Conservation (phyloP, 2,888 invertebrate species). For the Agrilus cyanescens region DNA sequence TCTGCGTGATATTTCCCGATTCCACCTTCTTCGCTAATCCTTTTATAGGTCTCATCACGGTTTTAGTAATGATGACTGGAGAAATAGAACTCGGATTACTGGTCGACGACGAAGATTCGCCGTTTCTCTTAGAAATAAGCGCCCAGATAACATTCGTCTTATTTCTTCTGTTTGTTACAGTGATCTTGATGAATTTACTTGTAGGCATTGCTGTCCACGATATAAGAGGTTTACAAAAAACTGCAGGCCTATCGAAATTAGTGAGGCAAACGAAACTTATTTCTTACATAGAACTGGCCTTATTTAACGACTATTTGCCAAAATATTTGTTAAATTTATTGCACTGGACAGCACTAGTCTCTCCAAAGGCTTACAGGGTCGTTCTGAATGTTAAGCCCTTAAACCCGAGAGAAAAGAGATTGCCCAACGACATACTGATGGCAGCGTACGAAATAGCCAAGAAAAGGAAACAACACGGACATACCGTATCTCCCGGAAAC, state of each 20-base stretch:
- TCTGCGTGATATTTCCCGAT: conserved; percentile 77
- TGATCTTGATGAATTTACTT: conserved; percentile 73
- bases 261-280: conserved; percentile 80
- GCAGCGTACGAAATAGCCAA: conserved; percentile 73
- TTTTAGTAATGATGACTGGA: conserved; percentile 82
- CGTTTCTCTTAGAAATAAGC: conserved; percentile 64
- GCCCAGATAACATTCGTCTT: conserved; percentile 73
- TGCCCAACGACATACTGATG: conserved; percentile 68
- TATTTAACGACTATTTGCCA: conserved; percentile 69
- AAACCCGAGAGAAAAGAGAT: conserved; percentile 69
- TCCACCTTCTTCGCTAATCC: conserved; percentile 74
- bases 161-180: conserved; percentile 72
- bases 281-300: conserved; percentile 70
- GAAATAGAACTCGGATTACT: conserved; percentile 68
- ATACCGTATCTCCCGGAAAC: conserved; percentile 53
- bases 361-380: conserved; percentile 71
- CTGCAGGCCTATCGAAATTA: conserved; percentile 70
- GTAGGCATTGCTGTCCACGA: conserved; percentile 83
- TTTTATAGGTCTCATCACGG: conserved; percentile 73
- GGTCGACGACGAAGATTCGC: conserved; percentile 64
- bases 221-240: conserved; percentile 75
- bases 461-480: conserved; percentile 56
- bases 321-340: conserved; percentile 61
- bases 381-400: conserved; percentile 73
- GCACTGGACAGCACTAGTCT: conserved; percentile 66